These are phyloP conservation scores for Lycocorax pyrrhopterus DNA, from an alignment of 2,113 vertebrate species.

Conservation along the genomic window DNA sequence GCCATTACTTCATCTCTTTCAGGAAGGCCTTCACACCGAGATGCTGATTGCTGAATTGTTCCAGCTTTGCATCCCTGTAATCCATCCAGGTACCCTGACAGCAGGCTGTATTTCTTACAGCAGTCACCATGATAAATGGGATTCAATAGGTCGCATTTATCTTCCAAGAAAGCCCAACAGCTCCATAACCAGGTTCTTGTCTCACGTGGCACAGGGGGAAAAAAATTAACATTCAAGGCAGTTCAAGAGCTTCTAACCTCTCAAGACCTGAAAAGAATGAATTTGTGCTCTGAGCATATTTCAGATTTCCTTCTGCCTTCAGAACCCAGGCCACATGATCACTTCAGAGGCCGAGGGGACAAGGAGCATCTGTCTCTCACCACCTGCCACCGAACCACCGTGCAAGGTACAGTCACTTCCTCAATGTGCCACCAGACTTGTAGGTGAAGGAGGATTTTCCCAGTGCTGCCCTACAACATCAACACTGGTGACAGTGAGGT, in stretches of 20 bases:
- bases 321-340: background rate
- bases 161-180: background rate
- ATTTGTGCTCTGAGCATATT: background rate
- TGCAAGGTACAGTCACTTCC: background rate
- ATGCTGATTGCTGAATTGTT: background rate
- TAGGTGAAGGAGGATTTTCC: background rate
- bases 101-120: background rate
- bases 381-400: background rate
- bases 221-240: background rate
- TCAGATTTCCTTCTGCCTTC: background rate
- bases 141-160: background rate
- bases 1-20: conserved; percentile 4
- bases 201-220: background rate
- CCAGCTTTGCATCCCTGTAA: background rate
- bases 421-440: background rate
- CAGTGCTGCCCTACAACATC: background rate
- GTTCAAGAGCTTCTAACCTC: background rate
- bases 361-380: background rate
- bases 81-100: background rate
- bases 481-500: rapidly evolving
- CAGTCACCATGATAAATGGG: background rate
- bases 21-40: background rate
- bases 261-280: background rate
- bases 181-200: background rate
- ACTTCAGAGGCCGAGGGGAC: background rate